A percentile compares a stretch with the other conserved stretches of the same genome.
phyloP scores from a whole-genome alignment of 1,140 invertebrate genomes.

The Eufriesea mexicana region DNA sequence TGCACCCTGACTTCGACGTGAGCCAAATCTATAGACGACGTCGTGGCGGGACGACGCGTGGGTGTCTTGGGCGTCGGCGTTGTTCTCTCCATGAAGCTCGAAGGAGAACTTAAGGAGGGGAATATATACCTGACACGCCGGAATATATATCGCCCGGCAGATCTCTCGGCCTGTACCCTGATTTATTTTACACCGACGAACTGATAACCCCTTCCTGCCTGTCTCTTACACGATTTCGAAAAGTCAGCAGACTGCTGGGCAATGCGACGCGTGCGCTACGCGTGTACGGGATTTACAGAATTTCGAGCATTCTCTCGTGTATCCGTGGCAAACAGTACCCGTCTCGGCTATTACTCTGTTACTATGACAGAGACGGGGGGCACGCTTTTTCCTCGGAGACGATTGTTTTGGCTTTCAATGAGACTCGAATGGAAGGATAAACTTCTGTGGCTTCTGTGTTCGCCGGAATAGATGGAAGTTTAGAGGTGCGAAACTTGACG shows the following conservation, averaged over 20 bases:
- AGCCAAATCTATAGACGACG: conserved; percentile 60
- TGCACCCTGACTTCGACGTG: conserved; percentile 58
- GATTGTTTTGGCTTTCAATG: conserved; percentile 23
- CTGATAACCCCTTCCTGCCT: background rate
- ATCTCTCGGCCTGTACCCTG: conserved; percentile 63
- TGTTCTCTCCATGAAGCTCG: conserved; percentile 13
- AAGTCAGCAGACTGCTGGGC: conserved; percentile 59
- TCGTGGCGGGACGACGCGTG: too few relatives aligned
- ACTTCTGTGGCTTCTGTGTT: background rate
- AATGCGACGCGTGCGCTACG: conserved; percentile 36
- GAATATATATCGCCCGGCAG: conserved; percentile 61
- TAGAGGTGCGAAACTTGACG: conserved; percentile 9
- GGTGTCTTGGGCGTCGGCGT: conserved; percentile 18
- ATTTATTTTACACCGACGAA: conserved; percentile 65
- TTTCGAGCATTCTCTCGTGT: conserved; percentile 18
- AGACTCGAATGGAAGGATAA: background rate
- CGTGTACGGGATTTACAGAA: conserved; percentile 50
- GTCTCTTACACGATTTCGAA: conserved; percentile 62
- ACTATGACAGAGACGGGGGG: background rate
- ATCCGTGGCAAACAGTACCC: conserved; percentile 18
- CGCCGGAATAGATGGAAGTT: background rate
- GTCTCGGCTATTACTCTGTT: background rate
- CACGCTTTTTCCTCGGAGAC: background rate
- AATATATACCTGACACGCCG: conserved; percentile 57
- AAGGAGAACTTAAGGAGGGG: conserved; percentile 63